Percentiles rank a stretch among this genome's conserved stretches.
These are phyloP conservation scores for Narcine bancroftii DNA, from an alignment of 2,113 vertebrate genomes.

Conservation along the genomic window DNA sequence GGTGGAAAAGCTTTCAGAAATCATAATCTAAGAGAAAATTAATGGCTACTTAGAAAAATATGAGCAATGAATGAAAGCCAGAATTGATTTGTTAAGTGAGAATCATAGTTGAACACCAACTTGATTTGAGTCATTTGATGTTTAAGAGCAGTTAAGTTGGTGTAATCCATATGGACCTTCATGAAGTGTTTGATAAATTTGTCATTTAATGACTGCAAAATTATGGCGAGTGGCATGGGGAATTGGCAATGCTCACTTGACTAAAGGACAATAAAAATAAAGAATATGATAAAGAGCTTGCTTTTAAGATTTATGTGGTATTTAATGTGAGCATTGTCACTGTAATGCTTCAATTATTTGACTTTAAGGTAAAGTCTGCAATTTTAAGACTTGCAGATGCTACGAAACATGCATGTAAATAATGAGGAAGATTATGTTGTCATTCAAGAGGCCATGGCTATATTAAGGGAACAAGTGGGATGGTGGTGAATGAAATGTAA, in stretches of 20 bases:
- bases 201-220: not conserved
- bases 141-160: not conserved
- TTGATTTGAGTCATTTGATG: not conserved
- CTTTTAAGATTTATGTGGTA: too few relatives aligned
- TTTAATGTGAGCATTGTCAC: too few relatives aligned
- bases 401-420: too few relatives aligned
- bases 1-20: not conserved
- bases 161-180: not conserved
- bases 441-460: too few relatives aligned
- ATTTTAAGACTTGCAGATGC: too few relatives aligned
- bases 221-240: not conserved
- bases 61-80: not conserved
- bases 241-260: not conserved
- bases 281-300: not conserved
- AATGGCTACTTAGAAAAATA: not conserved
- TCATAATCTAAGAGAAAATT: not conserved
- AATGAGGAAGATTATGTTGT: too few relatives aligned
- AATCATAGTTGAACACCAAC: not conserved
- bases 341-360: too few relatives aligned
- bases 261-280: not conserved
- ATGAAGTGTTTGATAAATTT: not conserved
- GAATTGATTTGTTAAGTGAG: not conserved
- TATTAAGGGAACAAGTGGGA: too few relatives aligned
- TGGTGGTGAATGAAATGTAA: too few relatives aligned
- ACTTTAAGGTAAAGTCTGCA: too few relatives aligned